These are phyloP conservation scores for Caloenas nicobarica DNA, from an alignment of 2,113 vertebrate genomes.

Conservation along the genomic window DNA sequence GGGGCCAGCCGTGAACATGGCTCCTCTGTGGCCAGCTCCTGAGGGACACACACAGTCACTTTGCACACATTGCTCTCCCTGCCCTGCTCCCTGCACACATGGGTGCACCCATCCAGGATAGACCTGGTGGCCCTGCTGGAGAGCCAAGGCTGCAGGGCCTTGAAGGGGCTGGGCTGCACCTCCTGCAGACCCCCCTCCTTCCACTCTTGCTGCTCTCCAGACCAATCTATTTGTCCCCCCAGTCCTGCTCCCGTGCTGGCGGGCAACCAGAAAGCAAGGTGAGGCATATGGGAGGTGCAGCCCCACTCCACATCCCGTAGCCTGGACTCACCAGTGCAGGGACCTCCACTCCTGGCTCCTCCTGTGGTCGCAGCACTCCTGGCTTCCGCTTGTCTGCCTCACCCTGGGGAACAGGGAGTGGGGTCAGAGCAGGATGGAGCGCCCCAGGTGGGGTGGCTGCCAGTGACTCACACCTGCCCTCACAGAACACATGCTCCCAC, in stretches of 20 bases:
- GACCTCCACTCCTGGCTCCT: constrained; percentile 46
- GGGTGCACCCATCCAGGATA: neutral
- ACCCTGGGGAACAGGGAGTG: constrained; percentile 10
- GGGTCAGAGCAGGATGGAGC: neutral
- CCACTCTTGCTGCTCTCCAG: neutral
- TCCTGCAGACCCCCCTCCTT: neutral
- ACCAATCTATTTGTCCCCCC: neutral
- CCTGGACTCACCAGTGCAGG: constrained; percentile 54
- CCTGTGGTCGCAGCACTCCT: constrained; percentile 13
- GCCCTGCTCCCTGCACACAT: neutral
- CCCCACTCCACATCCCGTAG: neutral
- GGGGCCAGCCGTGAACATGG: neutral
- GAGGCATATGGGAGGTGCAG: neutral
- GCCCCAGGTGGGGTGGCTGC: neutral
- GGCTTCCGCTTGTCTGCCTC: constrained; percentile 54
- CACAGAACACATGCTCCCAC: neutral
- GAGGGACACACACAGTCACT: neutral
- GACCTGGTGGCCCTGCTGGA: neutral
- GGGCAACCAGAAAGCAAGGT: neutral
- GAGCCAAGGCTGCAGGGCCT: neutral
- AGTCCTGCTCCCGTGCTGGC: neutral
- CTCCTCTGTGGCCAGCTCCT: constrained; percentile 56
- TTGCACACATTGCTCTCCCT: neutral
- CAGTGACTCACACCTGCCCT: neutral
- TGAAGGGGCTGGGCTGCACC: neutral